Conservation (phyloP, 1,140 invertebrate genomes). For the Dreissena polymorpha region DNA sequence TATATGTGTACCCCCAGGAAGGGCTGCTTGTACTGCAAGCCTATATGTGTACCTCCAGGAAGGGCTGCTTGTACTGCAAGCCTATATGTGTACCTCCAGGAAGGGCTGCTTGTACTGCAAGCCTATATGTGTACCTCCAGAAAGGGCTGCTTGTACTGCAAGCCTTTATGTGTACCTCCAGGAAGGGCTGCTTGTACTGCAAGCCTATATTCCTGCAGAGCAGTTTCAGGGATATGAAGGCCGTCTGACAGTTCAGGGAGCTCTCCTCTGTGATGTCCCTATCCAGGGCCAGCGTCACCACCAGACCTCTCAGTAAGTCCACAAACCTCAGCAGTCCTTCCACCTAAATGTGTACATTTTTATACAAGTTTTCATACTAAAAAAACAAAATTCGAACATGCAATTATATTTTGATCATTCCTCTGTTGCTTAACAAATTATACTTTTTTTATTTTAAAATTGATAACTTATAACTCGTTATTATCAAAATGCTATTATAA, state of each 20-base stretch:
- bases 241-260: constrained; percentile 87
- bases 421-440: no score
- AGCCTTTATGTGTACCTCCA: constrained; percentile 81
- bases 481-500: no score
- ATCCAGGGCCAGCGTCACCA: constrained; percentile 80
- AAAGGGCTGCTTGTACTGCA: constrained; percentile 67
- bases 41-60: constrained; percentile 81
- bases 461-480: no score
- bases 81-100: constrained; percentile 81
- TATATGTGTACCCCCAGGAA: constrained; percentile 80
- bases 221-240: constrained; percentile 90
- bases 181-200: constrained; percentile 68
- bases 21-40: constrained; percentile 61
- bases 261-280: constrained; percentile 61
- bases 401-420: no score
- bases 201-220: constrained; percentile 85
- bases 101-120: constrained; percentile 67
- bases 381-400: no score
- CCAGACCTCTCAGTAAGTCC: constrained; percentile 81
- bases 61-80: constrained; percentile 63
- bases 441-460: no score
- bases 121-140: constrained; percentile 81
- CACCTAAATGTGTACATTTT: constrained; percentile 46
- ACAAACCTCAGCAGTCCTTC: constrained; percentile 84
- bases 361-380: no score